Evolutionary conservation across 2,888 invertebrate genomes (phyloP), one percentile per base, ranked within the genome.

Genomic region (Pyrrhia umbra): DNA sequence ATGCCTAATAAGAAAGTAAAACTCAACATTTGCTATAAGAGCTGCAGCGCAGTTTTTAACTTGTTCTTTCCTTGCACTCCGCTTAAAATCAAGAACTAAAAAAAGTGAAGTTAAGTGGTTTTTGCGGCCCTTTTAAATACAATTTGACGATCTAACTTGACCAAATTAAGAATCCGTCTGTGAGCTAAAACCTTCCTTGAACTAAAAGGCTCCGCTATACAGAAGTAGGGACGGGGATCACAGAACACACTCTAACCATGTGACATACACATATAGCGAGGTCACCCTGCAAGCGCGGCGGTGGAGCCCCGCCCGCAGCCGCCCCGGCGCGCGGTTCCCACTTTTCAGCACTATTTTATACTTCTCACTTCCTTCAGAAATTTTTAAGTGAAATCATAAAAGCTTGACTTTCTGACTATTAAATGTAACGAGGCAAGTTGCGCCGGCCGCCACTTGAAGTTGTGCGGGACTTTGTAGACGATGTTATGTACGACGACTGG

Each of bases 381-480:
- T 75, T 76, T 70, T 67, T 64, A 80, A 81, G 76, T 80, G 68
- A 77, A 81, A 80, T 80, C 71, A 75, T 78, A 67, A 79, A 84
- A 81, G 67, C 75, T 68, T 70, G 72, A 79, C 62, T 83, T 75
- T 80, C 52, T 55, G 65, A 77, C 72, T 77, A 67, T 79, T 79
- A 75, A 80, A 79, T 79, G 69, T 73, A 81, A 79, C 75, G 78
- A 73, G 68, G 61, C 61, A 63, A 82, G 77, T 68, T 80, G 37
- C 51, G 51, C 15, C 45, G 27, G 43, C 55, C 62, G 55, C 60
- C 13, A 37, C 59, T n/a, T 25, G 13, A 25, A 65, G 34, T 75
- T 55, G 20, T 39, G 23, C 47, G 42, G 13, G 43, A 39, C 75
- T 50, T 57, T 51, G 27, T 57, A 18, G 27, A 8, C 30, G 40